Evolutionary conservation across 1,140 invertebrate species (phyloP).

Genomic region (Harpegnathos saltator): DNA sequence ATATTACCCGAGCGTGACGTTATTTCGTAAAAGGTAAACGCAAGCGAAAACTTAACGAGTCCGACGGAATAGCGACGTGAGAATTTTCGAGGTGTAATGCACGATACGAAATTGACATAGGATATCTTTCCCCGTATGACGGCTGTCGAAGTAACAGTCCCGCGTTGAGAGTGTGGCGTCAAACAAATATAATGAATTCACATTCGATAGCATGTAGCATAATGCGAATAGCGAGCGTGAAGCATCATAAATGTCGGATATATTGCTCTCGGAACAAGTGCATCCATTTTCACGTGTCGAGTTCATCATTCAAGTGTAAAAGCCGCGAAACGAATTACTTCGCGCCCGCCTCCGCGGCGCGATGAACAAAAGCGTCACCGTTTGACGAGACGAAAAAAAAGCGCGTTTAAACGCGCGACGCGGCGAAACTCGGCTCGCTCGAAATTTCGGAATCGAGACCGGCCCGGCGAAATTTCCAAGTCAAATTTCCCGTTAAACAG

Average conservation of each 20-base stretch:
- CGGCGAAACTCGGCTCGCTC: not conserved
- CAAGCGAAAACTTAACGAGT: not conserved
- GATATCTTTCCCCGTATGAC: too few relatives aligned
- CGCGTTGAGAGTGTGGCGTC: not conserved
- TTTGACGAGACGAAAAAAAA: constrained; percentile 2
- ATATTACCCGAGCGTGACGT: constrained; percentile 20
- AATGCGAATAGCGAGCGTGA: constrained; percentile 2
- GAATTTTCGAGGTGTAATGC: not conserved
- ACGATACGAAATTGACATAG: not conserved
- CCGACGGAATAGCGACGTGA: not conserved
- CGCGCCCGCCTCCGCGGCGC: not conserved
- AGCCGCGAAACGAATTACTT: constrained; percentile 35
- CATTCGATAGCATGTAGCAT: constrained; percentile 14
- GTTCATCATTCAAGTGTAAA: constrained; percentile 29
- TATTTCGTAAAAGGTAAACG: not conserved
- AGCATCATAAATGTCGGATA: constrained; percentile 41
- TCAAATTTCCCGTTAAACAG: constrained; percentile 45
- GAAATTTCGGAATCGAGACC: constrained; percentile 36
- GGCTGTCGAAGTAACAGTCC: too few relatives aligned
- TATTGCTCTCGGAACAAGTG: constrained; percentile 36
- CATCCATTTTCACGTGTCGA: constrained; percentile 37
- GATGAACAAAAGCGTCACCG: constrained; percentile 19
- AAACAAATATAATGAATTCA: constrained; percentile 47
- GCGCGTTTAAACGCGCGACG: constrained; percentile 19
- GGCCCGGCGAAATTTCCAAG: constrained; percentile 27